A percentile compares a stretch with the other conserved stretches of the same genome.
Evolutionary conservation across 2,113 vertebrate species (phyloP).

Genomic region (Sinocyclocheilus maitianheensis): DNA sequence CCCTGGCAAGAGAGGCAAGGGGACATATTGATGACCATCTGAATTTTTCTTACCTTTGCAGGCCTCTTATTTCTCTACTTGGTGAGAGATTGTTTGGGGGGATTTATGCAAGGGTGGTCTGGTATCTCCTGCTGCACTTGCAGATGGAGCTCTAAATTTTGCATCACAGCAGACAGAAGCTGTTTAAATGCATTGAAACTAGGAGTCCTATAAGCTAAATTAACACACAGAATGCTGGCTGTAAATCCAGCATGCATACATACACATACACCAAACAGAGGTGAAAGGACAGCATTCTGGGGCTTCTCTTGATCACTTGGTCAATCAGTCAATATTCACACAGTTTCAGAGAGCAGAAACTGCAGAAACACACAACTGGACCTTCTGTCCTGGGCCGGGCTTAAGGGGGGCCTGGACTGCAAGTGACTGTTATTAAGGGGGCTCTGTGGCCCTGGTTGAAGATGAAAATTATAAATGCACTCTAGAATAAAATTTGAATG

Average conservation of each 20-base stretch:
- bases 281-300: slow-evolving; percentile 41
- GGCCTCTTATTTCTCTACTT: slow-evolving; percentile 41
- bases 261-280: slow-evolving; percentile 46
- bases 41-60: slow-evolving; percentile 47
- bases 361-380: slow-evolving; percentile 7
- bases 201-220: slow-evolving; percentile 61
- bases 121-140: slow-evolving; percentile 59
- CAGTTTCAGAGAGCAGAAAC: not conserved
- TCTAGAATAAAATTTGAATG: not conserved
- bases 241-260: slow-evolving; percentile 58
- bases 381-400: not conserved
- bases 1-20: slow-evolving; percentile 18
- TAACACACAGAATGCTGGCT: slow-evolving; percentile 54
- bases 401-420: not conserved
- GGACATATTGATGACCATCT: slow-evolving; percentile 52
- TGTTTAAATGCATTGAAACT: slow-evolving; percentile 69
- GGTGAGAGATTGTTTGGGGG: slow-evolving; percentile 46
- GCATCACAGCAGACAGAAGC: slow-evolving; percentile 52
- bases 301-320: slow-evolving; percentile 39
- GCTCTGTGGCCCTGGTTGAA: not conserved
- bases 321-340: slow-evolving; percentile 64
- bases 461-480: not conserved
- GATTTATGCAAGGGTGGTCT: slow-evolving; percentile 57
- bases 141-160: slow-evolving; percentile 63
- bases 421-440: not conserved